Base-by-base conservation (phyloP, 2,113 vertebrate genomes). In the Typhlomys cinereus region DNA sequence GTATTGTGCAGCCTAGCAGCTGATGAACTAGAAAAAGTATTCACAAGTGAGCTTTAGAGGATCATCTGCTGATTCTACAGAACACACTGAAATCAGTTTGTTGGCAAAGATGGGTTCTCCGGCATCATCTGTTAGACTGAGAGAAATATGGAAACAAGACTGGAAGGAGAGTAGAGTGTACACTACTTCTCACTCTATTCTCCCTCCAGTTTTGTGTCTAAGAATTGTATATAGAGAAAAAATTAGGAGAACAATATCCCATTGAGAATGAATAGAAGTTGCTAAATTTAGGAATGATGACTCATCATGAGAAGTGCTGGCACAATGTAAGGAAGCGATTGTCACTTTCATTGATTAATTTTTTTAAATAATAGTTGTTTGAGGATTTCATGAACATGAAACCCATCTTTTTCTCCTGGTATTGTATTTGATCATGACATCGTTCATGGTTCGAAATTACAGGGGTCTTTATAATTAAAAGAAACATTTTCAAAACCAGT, bases 1-100 rank as follows among this genome's bases (percentile, higher is more conserved):
- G 31, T 18, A 52, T 34, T 34, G 14, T 36, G 21, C n/a, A 21
- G 17, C 2, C 2, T 46, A 1, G 4, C 18, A n/a, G 48, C 0
- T 52, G n/a, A 52, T n/a, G 18, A 75, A n/a, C 9, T n/a, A 50
- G 31, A 52, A n/a, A n/a, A 50, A 52, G 4, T 25, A 50, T 12
- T 2, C 34, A 3, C 46, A 74, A n/a, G 34, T 20, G 8, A 17
- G 4, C 46, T 15, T 48, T 20, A 74, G 13, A 20, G 15, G 39
- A 50, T 18, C 15, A 75, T n/a, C 34, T 75, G 15, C n/a, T 17
- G 7, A 12, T n/a, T n/a, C 18, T 75, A 52, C 7, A 52, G 20
- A n/a, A 46, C 14, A 31, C 14, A 29, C 27, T 46, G 25, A 64
- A 25, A 12, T 4, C 20, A 44, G 39, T 13, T 44, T 73, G 11